Evolutionary conservation across 2,113 vertebrate genomes (phyloP).

Genomic region (Istiophorus platypterus): DNA sequence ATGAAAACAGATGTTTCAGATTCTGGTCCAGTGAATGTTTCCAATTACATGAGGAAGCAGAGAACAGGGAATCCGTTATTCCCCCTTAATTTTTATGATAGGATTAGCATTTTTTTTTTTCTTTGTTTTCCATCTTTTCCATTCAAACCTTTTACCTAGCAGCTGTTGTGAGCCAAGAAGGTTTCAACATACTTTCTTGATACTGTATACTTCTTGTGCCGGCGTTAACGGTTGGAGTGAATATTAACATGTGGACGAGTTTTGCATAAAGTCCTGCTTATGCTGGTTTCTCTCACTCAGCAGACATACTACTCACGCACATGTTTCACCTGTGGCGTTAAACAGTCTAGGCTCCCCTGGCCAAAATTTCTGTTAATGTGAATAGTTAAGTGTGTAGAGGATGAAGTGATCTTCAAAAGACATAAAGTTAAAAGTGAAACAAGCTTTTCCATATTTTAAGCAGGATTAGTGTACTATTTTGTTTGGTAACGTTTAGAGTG

Average conservation of each 20-base stretch:
- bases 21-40: conserved; percentile 32
- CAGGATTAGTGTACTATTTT: too few relatives aligned
- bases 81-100: not conserved
- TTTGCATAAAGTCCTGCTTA: not conserved
- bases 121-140: not conserved
- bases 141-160: conserved; percentile 10
- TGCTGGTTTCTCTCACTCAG: not conserved
- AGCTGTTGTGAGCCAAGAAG: not conserved
- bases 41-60: conserved; percentile 36
- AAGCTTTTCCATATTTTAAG: too few relatives aligned
- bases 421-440: too few relatives aligned
- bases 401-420: too few relatives aligned
- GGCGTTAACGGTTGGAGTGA: not conserved
- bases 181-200: not conserved
- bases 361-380: too few relatives aligned
- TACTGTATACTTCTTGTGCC: not conserved
- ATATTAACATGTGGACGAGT: not conserved
- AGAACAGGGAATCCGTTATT: conserved; percentile 11
- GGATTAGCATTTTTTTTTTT: conserved; percentile 16
- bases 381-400: too few relatives aligned
- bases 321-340: too few relatives aligned
- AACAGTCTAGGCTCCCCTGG: too few relatives aligned
- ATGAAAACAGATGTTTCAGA: conserved; percentile 45
- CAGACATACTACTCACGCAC: not conserved
- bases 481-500: too few relatives aligned